Conservation (phyloP, 35 echinoderm and acorn worm genomes). For the Stichopus chloronotus region DNA sequence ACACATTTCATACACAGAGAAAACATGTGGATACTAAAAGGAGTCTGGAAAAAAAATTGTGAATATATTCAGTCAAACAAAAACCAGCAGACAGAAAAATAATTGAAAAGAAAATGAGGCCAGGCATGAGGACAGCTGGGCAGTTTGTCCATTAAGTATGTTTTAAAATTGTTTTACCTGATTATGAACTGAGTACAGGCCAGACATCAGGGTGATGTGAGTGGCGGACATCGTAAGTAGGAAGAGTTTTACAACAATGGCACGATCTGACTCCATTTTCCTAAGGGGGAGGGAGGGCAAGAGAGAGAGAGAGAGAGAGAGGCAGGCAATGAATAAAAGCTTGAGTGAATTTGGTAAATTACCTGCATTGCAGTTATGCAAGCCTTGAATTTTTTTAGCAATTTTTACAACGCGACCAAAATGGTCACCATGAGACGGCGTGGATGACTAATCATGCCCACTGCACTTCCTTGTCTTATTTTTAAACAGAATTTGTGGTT, state of each 20-base stretch:
- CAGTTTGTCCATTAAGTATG: too few species aligned
- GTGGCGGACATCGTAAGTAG: conserved; percentile 73
- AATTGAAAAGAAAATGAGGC: too few species aligned
- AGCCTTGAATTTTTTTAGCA: not conserved
- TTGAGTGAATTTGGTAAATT: not conserved
- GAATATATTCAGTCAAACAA: too few species aligned
- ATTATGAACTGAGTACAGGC: conserved; percentile 75
- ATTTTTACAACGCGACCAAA: not conserved
- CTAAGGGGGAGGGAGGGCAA: conserved; percentile 32
- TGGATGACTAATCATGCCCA: too few species aligned
- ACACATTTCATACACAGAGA: too few species aligned
- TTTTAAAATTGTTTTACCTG: conserved; percentile 19
- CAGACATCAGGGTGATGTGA: conserved; percentile 72
- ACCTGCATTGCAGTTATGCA: not conserved
- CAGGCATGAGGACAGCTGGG: too few species aligned
- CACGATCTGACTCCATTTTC: conserved; percentile 86
- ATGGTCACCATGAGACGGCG: too few species aligned
- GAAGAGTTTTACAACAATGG: conserved; percentile 75
- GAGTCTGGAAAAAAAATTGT: too few species aligned
- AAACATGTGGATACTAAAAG: too few species aligned
- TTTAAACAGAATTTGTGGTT: too few species aligned
- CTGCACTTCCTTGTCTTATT: too few species aligned
- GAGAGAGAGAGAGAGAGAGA: not conserved
- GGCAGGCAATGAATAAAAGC: not conserved
- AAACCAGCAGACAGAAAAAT: too few species aligned